A percentile compares a stretch with the other conserved stretches of the same genome.
These are phyloP conservation scores for Sebastes kiyomatsui DNA, from an alignment of 2,797 vertebrate species.

Conservation along the genomic window DNA sequence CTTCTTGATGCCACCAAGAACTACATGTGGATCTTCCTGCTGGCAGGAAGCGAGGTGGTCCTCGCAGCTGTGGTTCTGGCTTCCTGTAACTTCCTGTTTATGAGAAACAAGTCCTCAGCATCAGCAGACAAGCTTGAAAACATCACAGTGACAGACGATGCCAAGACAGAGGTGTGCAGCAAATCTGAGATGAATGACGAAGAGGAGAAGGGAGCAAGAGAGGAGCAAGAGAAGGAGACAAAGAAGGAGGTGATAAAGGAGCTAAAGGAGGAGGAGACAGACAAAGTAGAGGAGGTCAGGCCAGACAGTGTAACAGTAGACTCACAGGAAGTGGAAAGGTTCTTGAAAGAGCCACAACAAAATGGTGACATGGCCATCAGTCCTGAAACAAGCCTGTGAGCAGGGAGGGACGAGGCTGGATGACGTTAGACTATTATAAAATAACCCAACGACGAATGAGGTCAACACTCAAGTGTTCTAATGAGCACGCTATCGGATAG, in stretches of 20 bases:
- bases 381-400: conserved; percentile 67
- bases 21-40: conserved; percentile 92
- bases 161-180: conserved; percentile 71
- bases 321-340: conserved; percentile 62
- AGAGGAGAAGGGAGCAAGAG: conserved; percentile 47
- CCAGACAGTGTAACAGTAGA: conserved; percentile 42
- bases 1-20: conserved; percentile 88
- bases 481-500: not conserved
- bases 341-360: conserved; percentile 56
- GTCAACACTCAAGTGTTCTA: not conserved
- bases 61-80: conserved; percentile 86
- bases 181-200: conserved; percentile 65
- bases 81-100: conserved; percentile 88
- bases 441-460: not conserved
- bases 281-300: not conserved
- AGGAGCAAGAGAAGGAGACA: conserved; percentile 45
- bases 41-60: conserved; percentile 90
- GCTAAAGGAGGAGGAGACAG: conserved; percentile 7
- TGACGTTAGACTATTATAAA: not conserved
- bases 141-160: conserved; percentile 27
- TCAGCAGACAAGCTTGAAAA: conserved; percentile 68
- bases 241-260: not conserved
- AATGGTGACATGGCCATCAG: conserved; percentile 29
- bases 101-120: conserved; percentile 75
- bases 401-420: not conserved